A percentile compares a stretch with the other conserved stretches of the same genome.
Evolutionary conservation across 2,113 vertebrate genomes (phyloP).

Genomic region (Leuciscus idus): DNA sequence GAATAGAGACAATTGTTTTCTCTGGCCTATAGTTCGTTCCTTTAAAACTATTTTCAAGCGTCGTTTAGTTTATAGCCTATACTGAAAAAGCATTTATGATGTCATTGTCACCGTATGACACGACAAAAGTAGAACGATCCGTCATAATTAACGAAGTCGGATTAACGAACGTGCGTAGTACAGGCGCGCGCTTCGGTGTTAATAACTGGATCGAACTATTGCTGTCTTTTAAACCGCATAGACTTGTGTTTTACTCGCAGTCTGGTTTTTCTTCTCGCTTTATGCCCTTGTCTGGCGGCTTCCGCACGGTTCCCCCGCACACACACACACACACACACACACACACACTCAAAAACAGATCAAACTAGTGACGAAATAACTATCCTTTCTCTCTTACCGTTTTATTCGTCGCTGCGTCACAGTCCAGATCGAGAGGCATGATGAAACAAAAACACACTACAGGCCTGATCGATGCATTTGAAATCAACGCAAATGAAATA

Average conservation of each 20-base stretch:
- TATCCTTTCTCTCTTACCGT: slow-evolving; percentile 53
- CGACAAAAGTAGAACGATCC: neutral
- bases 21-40: neutral
- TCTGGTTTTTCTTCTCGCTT: neutral
- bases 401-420: slow-evolving; percentile 61
- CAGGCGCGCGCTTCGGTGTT: neutral
- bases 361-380: neutral
- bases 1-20: neutral
- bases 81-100: neutral
- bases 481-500: slow-evolving; percentile 43
- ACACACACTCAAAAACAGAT: slow-evolving; percentile 1
- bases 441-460: slow-evolving; percentile 37
- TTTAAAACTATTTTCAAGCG: neutral
- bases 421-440: slow-evolving; percentile 63
- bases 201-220: neutral
- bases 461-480: slow-evolving; percentile 44
- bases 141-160: neutral
- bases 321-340: neutral
- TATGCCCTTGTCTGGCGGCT: neutral
- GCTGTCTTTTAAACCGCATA: neutral
- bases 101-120: neutral
- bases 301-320: neutral
- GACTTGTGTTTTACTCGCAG: neutral
- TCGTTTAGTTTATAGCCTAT: neutral
- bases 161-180: neutral